These are phyloP conservation scores for Octodonta nipae DNA, from an alignment of 2,888 invertebrate species.

Conservation along the genomic window DNA sequence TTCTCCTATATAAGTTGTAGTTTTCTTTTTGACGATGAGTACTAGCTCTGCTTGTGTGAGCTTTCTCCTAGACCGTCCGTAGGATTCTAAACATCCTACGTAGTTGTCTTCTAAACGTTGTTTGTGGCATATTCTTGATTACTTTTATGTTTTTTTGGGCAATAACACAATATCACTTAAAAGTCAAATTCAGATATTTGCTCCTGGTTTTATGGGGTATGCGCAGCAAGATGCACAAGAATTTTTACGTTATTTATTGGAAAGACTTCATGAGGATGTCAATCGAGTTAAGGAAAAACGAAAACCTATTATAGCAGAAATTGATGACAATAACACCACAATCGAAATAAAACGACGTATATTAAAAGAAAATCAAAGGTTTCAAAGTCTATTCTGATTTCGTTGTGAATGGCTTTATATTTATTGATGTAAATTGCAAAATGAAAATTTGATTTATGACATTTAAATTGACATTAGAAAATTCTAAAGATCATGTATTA, in stretches of 20 bases:
- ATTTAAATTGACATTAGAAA: too few relatives aligned
- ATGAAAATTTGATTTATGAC: too few relatives aligned
- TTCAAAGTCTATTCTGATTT: too few relatives aligned
- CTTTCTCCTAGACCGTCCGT: neutral
- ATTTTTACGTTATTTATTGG: conserved; percentile 73
- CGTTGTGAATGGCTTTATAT: too few relatives aligned
- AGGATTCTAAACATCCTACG: neutral
- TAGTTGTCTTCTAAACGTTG: too few relatives aligned
- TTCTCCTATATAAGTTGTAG: neutral
- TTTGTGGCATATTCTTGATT: too few relatives aligned
- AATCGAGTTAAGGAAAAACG: conserved; percentile 63
- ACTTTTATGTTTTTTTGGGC: too few relatives aligned
- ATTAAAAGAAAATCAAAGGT: too few relatives aligned
- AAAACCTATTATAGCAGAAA: conserved; percentile 58
- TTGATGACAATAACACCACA: too few relatives aligned
- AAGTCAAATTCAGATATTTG: conserved; percentile 75
- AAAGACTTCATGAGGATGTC: conserved; percentile 82
- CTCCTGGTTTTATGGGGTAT: conserved; percentile 84
- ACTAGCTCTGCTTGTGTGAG: conserved; percentile 1
- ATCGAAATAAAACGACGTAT: too few relatives aligned
- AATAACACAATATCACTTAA: conserved; percentile 65
- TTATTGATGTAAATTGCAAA: too few relatives aligned
- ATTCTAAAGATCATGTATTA: too few relatives aligned
- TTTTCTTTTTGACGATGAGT: conserved; percentile 1
- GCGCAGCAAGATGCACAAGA: conserved; percentile 88